Conservation (phyloP, 2,113 vertebrate species). For the Engraulis encrasicolus region DNA sequence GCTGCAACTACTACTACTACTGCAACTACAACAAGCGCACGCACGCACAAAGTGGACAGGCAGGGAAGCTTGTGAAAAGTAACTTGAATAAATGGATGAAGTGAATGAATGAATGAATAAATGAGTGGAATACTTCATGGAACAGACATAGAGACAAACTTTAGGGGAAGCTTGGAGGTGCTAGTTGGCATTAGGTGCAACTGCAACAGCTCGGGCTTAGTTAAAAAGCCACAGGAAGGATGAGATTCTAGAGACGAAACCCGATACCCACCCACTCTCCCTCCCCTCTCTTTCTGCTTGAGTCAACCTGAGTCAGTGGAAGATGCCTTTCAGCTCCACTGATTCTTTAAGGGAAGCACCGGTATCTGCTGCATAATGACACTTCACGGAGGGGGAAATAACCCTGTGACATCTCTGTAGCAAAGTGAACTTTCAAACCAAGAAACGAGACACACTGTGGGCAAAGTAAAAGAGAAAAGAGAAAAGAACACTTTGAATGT, state of each 20-base stretch:
- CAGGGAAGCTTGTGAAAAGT: background rate
- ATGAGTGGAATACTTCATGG: background rate
- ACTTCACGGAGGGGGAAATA: background rate
- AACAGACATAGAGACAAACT: no score
- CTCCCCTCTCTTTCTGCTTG: slow-evolving; percentile 8
- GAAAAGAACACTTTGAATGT: background rate
- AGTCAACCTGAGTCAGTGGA: slow-evolving; percentile 1
- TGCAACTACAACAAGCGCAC: background rate
- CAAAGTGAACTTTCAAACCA: background rate
- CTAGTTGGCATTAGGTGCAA: background rate
- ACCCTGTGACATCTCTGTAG: background rate
- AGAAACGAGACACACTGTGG: background rate
- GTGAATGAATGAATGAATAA: background rate
- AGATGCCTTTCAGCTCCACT: slow-evolving; percentile 1
- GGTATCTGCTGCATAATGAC: background rate
- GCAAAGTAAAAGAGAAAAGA: background rate
- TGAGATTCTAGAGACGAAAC: background rate
- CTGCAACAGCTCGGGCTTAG: background rate
- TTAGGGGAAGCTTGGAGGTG: background rate
- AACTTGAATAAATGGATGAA: background rate
- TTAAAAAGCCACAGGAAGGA: background rate
- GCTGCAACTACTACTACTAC: background rate
- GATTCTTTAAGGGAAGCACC: background rate
- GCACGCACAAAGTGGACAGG: background rate
- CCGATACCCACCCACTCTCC: no score